Evolutionary conservation across 2,888 invertebrate genomes (phyloP).

Genomic region (Ephialtes manifestator): DNA sequence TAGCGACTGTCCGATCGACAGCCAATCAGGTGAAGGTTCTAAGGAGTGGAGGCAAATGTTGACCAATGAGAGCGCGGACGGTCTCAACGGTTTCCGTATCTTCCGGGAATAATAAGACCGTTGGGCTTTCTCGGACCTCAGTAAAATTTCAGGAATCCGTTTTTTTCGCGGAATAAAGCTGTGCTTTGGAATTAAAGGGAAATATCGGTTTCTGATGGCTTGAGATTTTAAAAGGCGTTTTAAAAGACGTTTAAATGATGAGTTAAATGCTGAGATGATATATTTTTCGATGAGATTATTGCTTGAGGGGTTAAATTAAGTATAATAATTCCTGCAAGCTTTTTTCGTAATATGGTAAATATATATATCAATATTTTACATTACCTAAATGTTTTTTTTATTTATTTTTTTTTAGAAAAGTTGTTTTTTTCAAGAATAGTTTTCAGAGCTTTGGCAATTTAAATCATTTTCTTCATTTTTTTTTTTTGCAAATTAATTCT

Average conservation of each 20-base stretch:
- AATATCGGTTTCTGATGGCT: neutral
- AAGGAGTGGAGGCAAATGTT: neutral
- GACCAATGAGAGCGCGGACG: neutral
- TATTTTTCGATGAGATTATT: too few species aligned
- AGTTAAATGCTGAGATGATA: too few species aligned
- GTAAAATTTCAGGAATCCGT: neutral
- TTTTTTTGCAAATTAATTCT: too few species aligned
- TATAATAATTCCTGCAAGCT: too few species aligned
- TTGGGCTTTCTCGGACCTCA: conserved; percentile 6
- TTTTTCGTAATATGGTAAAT: too few species aligned
- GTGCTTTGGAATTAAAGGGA: neutral
- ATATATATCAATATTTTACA: too few species aligned
- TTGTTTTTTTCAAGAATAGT: too few species aligned
- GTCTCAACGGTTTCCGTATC: neutral
- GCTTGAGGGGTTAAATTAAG: too few species aligned
- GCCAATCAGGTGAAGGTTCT: neutral
- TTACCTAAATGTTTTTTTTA: too few species aligned
- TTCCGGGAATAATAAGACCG: neutral
- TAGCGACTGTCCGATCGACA: neutral
- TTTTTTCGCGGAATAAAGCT: neutral
- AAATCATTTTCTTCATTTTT: too few species aligned
- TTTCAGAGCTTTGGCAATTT: too few species aligned
- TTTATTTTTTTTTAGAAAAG: too few species aligned
- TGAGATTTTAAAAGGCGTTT: neutral
- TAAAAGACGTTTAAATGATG: neutral